phyloP scores from a whole-genome alignment of 2,113 vertebrate species.

The Petromus typicus region DNA sequence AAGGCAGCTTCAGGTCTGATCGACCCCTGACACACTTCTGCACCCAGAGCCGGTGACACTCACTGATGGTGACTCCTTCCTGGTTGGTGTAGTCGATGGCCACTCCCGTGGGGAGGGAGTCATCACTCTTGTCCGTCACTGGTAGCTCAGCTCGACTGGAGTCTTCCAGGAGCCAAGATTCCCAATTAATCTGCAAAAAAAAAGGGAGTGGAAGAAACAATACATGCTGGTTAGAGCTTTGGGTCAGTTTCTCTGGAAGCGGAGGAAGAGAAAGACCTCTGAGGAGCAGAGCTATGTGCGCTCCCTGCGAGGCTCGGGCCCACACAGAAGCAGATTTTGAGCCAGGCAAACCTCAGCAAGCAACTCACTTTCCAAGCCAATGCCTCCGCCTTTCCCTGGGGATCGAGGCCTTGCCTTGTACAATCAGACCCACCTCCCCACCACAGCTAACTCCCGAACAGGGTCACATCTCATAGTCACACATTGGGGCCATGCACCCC shows the following conservation, averaged over 20 bases:
- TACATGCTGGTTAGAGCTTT: not conserved
- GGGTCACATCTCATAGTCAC: not conserved
- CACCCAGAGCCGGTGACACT: slow-evolving; percentile 69
- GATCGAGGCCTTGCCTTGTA: not conserved
- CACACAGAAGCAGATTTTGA: not conserved
- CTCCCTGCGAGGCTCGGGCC: not conserved
- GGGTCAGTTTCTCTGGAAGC: not conserved
- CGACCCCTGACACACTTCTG: not conserved
- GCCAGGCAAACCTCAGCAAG: not conserved
- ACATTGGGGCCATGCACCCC: not conserved
- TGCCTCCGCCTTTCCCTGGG: not conserved
- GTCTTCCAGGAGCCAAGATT: slow-evolving; percentile 96
- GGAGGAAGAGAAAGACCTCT: not conserved
- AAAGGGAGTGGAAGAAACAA: not conserved
- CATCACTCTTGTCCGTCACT: slow-evolving; percentile 93
- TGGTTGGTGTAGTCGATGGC: slow-evolving; percentile 95
- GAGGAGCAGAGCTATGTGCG: too few relatives aligned
- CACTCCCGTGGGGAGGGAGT: slow-evolving; percentile 95
- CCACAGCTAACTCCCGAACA: not conserved
- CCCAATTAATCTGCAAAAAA: slow-evolving; percentile 91
- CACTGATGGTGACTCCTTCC: slow-evolving; percentile 92
- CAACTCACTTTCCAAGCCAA: not conserved
- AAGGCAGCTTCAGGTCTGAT: too few relatives aligned
- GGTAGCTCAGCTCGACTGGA: slow-evolving; percentile 95
- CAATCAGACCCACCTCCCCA: not conserved